These are phyloP conservation scores for Ornithoptera priamus DNA, from an alignment of 2,888 invertebrate genomes.

Conservation along the genomic window DNA sequence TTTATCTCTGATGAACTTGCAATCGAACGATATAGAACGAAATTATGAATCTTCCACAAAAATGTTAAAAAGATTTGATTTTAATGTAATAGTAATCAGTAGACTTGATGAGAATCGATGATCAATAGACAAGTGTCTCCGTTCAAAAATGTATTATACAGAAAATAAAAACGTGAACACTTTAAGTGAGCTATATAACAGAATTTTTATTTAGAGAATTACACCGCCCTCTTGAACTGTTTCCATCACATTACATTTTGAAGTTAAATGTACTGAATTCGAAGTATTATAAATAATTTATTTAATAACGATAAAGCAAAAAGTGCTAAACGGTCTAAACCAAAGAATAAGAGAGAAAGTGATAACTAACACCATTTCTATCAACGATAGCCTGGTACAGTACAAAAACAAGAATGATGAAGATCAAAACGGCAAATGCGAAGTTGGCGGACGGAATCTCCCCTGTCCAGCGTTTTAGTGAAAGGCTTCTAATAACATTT, in stretches of 20 bases:
- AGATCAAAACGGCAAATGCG: too few species aligned
- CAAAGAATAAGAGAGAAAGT: neutral
- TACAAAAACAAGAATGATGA: too few species aligned
- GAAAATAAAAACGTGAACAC: too few species aligned
- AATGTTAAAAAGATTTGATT: too few species aligned
- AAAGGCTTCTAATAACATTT: constrained; percentile 87
- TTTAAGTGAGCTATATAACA: neutral
- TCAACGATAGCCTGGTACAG: too few species aligned
- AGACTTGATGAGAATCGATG: too few species aligned
- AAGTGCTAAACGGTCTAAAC: neutral
- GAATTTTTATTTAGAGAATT: neutral
- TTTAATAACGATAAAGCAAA: neutral
- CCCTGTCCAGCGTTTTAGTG: constrained; percentile 77
- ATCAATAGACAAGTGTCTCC: too few species aligned
- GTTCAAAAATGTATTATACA: too few species aligned
- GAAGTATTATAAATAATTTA: constrained; percentile 11
- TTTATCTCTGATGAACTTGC: too few species aligned
- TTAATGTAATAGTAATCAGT: too few species aligned
- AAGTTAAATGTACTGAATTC: constrained; percentile 26
- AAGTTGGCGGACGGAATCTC: constrained; percentile 59
- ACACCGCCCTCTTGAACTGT: constrained; percentile 10
- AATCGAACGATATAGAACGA: too few species aligned
- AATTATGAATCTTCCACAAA: too few species aligned
- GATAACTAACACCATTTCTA: neutral
- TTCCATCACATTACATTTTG: constrained; percentile 21